Base-by-base conservation (phyloP, 2,797 vertebrate species). In the Australoheros facetus region DNA sequence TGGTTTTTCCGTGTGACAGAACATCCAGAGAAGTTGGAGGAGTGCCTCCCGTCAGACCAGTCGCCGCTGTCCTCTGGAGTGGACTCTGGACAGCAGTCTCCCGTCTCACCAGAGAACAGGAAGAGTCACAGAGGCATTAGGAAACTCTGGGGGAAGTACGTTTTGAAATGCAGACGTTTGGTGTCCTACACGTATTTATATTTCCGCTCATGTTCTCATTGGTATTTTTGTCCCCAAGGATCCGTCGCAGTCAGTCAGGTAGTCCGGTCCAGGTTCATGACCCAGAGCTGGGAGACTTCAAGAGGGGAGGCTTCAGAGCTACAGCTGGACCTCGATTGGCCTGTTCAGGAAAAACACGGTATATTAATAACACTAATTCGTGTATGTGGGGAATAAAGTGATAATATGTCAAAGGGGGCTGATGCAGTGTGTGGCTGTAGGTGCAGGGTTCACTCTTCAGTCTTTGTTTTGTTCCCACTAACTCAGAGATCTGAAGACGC, bases 91-190 rank as follows among this genome's bases (percentile, higher is more conserved):
- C 94, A 96, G 51, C 97, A 97, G 37, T 97, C 97, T 28, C 96
- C 97, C 0, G 78, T 98, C 88, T 97, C 96, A 54, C 95, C 97
- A 12, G 98, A 99, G 82, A 96, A 94, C 92, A 97, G 94, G 91
- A 98, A 96, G 89, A 96, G 89, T 75, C 96, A 97, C 84, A 96
- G 96, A 93, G 97, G 98, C 84, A 97, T 99, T 83, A 97, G 94
- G 92, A 99, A 97, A 81, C 97, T 99, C 79, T 99, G 97, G 98
- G 98, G 98, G 89, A 99, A 96, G 98, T 99, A 95, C 95, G 97
- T 94, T n/a, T 23, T 34, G 17, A 71, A 28, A 8, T 39, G n/a
- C 23, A 48, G 17, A 51, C 4, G 6, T 69, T 32, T 51, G 64
- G 6, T 30, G 26, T 16, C 57, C 28, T 11, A 62, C 16, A 42